Evolutionary conservation across 1,140 invertebrate species (phyloP).

Genomic region (Dinothrombium tinctorium): DNA sequence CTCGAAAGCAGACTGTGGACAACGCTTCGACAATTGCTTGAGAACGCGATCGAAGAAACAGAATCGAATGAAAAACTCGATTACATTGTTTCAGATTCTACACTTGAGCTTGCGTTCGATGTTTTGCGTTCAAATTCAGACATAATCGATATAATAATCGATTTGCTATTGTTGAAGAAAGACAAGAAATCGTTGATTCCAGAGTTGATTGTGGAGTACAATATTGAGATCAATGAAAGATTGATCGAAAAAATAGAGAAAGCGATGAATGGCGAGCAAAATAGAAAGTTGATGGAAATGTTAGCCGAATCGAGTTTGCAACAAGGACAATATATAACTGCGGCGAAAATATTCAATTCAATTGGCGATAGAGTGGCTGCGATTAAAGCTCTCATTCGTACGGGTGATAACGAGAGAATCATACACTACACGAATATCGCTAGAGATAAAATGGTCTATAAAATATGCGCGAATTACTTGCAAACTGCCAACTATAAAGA

Average conservation of each 20-base stretch:
- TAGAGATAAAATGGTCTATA: slow-evolving; percentile 54
- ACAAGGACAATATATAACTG: slow-evolving; percentile 82
- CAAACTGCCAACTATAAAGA: slow-evolving; percentile 19
- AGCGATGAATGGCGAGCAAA: slow-evolving; percentile 17
- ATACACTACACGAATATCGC: slow-evolving; percentile 89
- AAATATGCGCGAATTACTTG: slow-evolving; percentile 93
- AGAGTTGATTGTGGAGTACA: slow-evolving; percentile 29
- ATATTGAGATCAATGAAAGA: slow-evolving; percentile 58
- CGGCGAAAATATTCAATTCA: slow-evolving; percentile 92
- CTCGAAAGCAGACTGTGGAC: slow-evolving; percentile 31
- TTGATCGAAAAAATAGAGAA: slow-evolving; percentile 51
- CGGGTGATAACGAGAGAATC: slow-evolving; percentile 88
- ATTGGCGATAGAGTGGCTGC: slow-evolving; percentile 58
- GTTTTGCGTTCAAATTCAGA: slow-evolving; percentile 4
- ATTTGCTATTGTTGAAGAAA: slow-evolving; percentile 4
- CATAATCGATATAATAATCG: slow-evolving; percentile 12
- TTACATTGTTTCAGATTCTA: background rate
- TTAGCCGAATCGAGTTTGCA: slow-evolving; percentile 64
- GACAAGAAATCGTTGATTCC: slow-evolving; percentile 1
- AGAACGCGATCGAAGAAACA: background rate
- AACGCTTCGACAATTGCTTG: slow-evolving; percentile 3
- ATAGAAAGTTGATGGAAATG: slow-evolving; percentile 47
- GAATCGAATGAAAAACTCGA: background rate
- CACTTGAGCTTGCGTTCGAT: slow-evolving; percentile 1
- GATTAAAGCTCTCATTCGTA: slow-evolving; percentile 87